Percentiles rank a stretch among this genome's conserved stretches.
These are phyloP conservation scores for Drosophila sproati DNA, from an alignment of 1,140 invertebrate genomes.

Conservation along the genomic window DNA sequence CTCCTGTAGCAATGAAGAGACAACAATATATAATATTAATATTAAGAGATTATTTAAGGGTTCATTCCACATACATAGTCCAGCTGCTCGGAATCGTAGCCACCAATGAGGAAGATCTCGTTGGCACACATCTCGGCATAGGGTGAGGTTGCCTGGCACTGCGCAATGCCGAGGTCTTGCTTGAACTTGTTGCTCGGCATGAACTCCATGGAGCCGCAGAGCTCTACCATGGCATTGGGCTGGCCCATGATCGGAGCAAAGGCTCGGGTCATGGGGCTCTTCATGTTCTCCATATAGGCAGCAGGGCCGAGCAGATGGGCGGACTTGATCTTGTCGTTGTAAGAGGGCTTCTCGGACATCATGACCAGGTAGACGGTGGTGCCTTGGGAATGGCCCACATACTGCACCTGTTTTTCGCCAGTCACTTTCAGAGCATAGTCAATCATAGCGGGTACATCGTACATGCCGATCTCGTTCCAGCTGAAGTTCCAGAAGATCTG, in stretches of 20 bases:
- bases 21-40: not conserved
- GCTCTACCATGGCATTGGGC: conserved; percentile 79
- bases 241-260: conserved; percentile 66
- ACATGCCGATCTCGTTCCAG: conserved; percentile 90
- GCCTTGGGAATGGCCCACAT: conserved; percentile 89
- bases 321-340: conserved; percentile 86
- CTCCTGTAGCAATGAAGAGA: conserved; percentile 43
- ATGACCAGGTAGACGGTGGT: conserved; percentile 86
- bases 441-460: conserved; percentile 89
- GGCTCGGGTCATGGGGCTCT: conserved; percentile 75
- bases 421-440: conserved; percentile 87
- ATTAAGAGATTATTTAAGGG: not conserved
- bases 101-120: conserved; percentile 86
- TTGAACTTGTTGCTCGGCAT: conserved; percentile 85
- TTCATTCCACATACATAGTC: conserved; percentile 59
- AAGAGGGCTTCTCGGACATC: conserved; percentile 85
- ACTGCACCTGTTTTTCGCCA: conserved; percentile 85
- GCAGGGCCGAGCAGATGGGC: conserved; percentile 87
- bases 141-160: conserved; percentile 84
- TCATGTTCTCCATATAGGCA: conserved; percentile 84
- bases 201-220: conserved; percentile 86
- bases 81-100: conserved; percentile 85
- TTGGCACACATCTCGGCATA: conserved; percentile 86
- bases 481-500: conserved; percentile 86
- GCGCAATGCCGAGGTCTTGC: conserved; percentile 82